Evolutionary conservation across 2,888 invertebrate species (phyloP).

Genomic region (Drosophila subquinaria): DNA sequence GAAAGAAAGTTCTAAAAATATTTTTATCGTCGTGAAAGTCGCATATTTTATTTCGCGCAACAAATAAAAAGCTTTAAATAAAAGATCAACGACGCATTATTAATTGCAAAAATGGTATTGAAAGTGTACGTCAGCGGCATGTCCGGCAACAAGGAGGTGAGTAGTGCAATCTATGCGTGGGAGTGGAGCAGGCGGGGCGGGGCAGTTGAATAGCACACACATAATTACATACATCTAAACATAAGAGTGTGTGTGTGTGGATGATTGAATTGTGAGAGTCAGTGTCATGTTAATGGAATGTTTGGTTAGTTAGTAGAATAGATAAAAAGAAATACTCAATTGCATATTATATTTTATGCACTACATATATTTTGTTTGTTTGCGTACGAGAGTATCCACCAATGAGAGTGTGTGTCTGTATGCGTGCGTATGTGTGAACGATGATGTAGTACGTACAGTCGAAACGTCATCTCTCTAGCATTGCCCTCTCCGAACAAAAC

Average conservation of each 20-base stretch:
- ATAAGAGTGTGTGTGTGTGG: conserved; percentile 1
- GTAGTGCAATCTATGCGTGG: conserved; percentile 70
- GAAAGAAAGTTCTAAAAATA: conserved; percentile 76
- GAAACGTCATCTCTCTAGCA: conserved; percentile 56
- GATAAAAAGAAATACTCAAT: conserved; percentile 44
- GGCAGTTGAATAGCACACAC: conserved; percentile 31
- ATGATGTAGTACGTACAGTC: conserved; percentile 65
- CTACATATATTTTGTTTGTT: conserved; percentile 38
- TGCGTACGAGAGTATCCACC: conserved; percentile 15
- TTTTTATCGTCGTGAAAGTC: conserved; percentile 69
- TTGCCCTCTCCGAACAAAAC: conserved; percentile 48
- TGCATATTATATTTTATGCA: conserved; percentile 65
- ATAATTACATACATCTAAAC: not conserved
- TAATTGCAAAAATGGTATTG: conserved; percentile 90
- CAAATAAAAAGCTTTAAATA: conserved; percentile 58
- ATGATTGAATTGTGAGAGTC: conserved; percentile 42
- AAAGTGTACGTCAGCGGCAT: conserved; percentile 96
- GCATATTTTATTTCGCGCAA: conserved; percentile 59
- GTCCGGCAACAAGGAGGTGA: conserved; percentile 97
- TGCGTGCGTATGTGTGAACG: conserved; percentile 27
- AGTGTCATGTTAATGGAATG: conserved; percentile 75
- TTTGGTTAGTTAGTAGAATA: conserved; percentile 49
- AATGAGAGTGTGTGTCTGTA: conserved; percentile 5
- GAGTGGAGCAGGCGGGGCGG: conserved; percentile 48
- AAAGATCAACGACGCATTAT: conserved; percentile 42